phyloP scores from a whole-genome alignment of 1,140 invertebrate genomes.

The Drosophila obscura region DNA sequence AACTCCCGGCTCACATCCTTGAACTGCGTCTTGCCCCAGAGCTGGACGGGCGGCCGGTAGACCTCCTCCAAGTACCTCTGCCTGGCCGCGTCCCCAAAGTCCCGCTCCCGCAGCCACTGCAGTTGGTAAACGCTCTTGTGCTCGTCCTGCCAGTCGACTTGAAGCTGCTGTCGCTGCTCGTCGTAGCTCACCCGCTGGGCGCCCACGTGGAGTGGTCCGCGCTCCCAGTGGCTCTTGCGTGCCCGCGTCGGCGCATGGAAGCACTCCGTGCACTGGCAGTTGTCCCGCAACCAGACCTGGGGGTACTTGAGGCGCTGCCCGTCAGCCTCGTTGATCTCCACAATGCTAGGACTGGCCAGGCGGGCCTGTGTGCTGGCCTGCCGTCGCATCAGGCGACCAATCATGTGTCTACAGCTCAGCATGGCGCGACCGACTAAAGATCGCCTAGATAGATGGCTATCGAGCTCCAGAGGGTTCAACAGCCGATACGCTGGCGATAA shows the following conservation, averaged over 20 bases:
- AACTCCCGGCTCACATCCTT: slow-evolving; percentile 84
- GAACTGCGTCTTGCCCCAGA: slow-evolving; percentile 86
- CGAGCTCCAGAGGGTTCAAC: slow-evolving; percentile 8
- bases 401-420: slow-evolving; percentile 65
- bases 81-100: slow-evolving; percentile 85
- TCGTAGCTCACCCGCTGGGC: slow-evolving; percentile 37
- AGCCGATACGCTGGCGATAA: slow-evolving; percentile 11
- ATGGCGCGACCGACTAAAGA: slow-evolving; percentile 51
- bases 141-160: slow-evolving; percentile 86
- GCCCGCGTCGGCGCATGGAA: slow-evolving; percentile 87
- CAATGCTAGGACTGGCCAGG: slow-evolving; percentile 32
- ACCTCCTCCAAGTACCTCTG: slow-evolving; percentile 84
- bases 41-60: slow-evolving; percentile 84
- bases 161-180: slow-evolving; percentile 61
- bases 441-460: slow-evolving; percentile 6
- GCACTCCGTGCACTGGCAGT: slow-evolving; percentile 88
- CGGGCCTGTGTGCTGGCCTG: slow-evolving; percentile 31
- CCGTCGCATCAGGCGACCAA: slow-evolving; percentile 50
- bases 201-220: slow-evolving; percentile 28
- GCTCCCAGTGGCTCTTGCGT: slow-evolving; percentile 82
- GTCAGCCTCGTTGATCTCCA: slow-evolving; percentile 40
- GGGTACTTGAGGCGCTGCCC: slow-evolving; percentile 85
- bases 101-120: slow-evolving; percentile 86
- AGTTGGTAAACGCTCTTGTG: slow-evolving; percentile 85
- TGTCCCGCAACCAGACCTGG: slow-evolving; percentile 88